phyloP scores from a whole-genome alignment of 30 jellyfish, hydroid and myxozoan genomes.

The Turritopsis dohrnii region DNA sequence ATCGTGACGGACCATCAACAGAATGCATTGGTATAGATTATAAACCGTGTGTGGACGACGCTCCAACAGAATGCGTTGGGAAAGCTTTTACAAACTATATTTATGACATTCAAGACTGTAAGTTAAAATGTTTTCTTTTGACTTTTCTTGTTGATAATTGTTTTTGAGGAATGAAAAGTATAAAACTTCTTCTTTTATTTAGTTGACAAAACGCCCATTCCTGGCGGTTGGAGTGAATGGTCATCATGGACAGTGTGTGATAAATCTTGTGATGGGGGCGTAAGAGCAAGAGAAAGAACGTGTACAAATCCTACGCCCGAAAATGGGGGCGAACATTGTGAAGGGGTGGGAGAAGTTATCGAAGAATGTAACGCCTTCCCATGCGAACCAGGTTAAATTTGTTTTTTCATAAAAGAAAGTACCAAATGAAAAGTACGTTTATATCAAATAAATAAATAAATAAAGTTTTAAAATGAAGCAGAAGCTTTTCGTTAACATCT shows the following conservation, averaged over 20 bases:
- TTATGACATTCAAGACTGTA: conserved; percentile 27
- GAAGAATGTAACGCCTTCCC: conserved; percentile 48
- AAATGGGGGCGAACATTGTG: conserved; percentile 69
- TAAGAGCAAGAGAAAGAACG: conserved; percentile 39
- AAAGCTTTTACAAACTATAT: conserved; percentile 71
- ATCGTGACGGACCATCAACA: conserved; percentile 66
- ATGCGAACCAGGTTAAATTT: conserved; percentile 59
- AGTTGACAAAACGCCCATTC: conserved; percentile 16
- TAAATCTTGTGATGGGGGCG: conserved; percentile 80
- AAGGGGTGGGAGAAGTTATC: conserved; percentile 54
- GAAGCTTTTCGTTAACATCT: too few species aligned
- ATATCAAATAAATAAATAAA: too few species aligned
- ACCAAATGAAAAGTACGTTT: neutral
- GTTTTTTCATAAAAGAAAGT: neutral
- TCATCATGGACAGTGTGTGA: conserved; percentile 64
- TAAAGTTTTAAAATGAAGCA: too few species aligned
- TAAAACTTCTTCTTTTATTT: too few species aligned
- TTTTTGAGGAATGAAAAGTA: too few species aligned
- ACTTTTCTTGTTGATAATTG: too few species aligned
- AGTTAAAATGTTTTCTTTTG: neutral
- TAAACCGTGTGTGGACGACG: conserved; percentile 54
- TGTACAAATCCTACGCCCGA: conserved; percentile 86
- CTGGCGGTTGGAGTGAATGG: conserved; percentile 86
- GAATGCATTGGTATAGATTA: conserved; percentile 76
- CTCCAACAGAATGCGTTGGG: conserved; percentile 85